A percentile compares a stretch with the other conserved stretches of the same genome.
Conservation (phyloP, 2,888 invertebrate species). For the Escarpia spicata region DNA sequence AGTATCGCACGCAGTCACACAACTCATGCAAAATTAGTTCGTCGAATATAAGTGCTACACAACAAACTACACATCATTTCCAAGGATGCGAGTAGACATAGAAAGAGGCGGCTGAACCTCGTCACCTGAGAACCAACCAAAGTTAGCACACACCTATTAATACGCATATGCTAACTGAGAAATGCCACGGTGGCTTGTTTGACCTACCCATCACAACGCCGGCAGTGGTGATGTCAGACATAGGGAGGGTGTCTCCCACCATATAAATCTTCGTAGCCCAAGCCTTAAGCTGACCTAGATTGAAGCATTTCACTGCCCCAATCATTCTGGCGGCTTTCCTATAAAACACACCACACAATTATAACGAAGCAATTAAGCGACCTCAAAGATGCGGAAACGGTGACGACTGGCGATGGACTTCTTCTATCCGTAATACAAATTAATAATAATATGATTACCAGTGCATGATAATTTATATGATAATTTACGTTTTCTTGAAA, state of each 20-base stretch:
- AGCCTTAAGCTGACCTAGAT: background rate
- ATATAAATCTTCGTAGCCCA: background rate
- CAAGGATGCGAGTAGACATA: too few species aligned
- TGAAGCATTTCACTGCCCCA: background rate
- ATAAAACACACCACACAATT: background rate
- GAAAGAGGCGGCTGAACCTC: too few species aligned
- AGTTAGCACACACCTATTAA: background rate
- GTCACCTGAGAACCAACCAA: too few species aligned
- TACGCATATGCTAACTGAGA: background rate
- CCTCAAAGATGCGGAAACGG: background rate
- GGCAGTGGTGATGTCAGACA: background rate
- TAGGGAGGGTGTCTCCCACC: background rate
- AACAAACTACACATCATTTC: too few species aligned
- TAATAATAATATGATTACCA: background rate
- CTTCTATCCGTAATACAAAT: background rate
- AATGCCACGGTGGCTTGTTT: background rate
- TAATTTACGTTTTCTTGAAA: background rate
- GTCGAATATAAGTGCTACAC: too few species aligned
- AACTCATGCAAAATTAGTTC: too few species aligned
- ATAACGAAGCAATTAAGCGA: background rate
- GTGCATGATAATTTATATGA: background rate
- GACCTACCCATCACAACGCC: background rate
- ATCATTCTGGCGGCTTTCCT: background rate
- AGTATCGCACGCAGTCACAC: too few species aligned
- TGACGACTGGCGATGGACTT: background rate